Percentiles rank a stretch among this genome's conserved stretches.
These are phyloP conservation scores for Pherbina coryleti DNA, from an alignment of 2,888 invertebrate species.

Conservation along the genomic window DNA sequence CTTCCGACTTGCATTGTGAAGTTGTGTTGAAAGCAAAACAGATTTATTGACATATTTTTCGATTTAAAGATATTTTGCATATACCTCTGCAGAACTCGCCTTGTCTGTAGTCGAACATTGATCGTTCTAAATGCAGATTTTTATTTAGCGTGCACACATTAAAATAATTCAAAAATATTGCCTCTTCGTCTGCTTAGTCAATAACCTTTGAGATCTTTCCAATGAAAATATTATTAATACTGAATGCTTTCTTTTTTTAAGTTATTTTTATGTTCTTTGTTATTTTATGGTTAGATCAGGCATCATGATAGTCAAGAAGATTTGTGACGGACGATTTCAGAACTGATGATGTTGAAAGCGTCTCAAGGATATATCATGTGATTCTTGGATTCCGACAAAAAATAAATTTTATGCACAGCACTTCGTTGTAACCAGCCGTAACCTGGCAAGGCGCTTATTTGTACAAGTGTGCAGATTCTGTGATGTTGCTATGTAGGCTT, in stretches of 20 bases:
- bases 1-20: slow-evolving; percentile 55
- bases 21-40: slow-evolving; percentile 48
- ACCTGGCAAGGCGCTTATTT: no score
- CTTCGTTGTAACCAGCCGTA: no score
- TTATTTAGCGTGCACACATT: no score
- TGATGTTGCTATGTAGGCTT: no score
- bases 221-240: neutral
- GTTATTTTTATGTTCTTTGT: neutral
- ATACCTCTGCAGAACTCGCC: neutral
- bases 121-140: neutral
- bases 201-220: neutral
- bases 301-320: no score
- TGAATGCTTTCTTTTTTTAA: neutral
- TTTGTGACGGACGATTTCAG: no score
- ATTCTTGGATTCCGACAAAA: no score
- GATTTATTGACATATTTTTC: slow-evolving; percentile 65
- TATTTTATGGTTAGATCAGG: no score
- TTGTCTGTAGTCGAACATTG: neutral
- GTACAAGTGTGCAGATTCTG: no score
- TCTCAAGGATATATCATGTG: no score
- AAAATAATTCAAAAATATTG: neutral
- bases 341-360: no score
- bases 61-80: slow-evolving; percentile 26
- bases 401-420: no score
- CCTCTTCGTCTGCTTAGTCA: neutral